These are phyloP conservation scores for Mythimna impura DNA, from an alignment of 2,888 invertebrate species.

Conservation along the genomic window DNA sequence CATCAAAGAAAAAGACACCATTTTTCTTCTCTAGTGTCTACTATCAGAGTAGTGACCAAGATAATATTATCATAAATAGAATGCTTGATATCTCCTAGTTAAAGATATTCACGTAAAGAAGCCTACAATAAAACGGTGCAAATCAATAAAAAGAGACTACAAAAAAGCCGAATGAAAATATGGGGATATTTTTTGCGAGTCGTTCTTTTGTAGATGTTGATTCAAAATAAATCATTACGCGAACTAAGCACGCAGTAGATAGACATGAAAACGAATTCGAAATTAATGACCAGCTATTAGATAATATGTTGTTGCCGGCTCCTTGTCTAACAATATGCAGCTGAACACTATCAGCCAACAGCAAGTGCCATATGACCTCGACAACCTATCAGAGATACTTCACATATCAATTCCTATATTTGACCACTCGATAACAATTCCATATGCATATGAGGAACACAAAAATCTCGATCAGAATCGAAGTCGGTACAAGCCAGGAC, in stretches of 20 bases:
- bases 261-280: slow-evolving; percentile 3
- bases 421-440: slow-evolving; percentile 3
- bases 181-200: neutral
- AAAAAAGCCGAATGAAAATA: neutral
- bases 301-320: neutral
- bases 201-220: neutral
- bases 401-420: slow-evolving; percentile 16
- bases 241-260: neutral
- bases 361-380: slow-evolving; percentile 23
- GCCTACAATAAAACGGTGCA: slow-evolving; percentile 1
- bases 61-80: slow-evolving; percentile 10
- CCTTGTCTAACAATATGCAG: slow-evolving; percentile 4
- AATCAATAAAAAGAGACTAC: neutral
- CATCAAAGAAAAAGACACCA: neutral
- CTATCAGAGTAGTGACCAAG: neutral
- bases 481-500: slow-evolving; percentile 52
- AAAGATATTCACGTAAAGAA: neutral
- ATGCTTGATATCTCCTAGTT: neutral
- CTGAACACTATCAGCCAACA: slow-evolving; percentile 31
- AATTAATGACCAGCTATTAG: neutral
- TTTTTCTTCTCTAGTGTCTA: neutral
- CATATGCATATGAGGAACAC: slow-evolving; percentile 26
- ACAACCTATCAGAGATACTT: slow-evolving; percentile 18
- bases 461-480: slow-evolving; percentile 35
- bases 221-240: neutral